phyloP scores from a whole-genome alignment of 2,797 vertebrate genomes.

The Mus caroli region DNA sequence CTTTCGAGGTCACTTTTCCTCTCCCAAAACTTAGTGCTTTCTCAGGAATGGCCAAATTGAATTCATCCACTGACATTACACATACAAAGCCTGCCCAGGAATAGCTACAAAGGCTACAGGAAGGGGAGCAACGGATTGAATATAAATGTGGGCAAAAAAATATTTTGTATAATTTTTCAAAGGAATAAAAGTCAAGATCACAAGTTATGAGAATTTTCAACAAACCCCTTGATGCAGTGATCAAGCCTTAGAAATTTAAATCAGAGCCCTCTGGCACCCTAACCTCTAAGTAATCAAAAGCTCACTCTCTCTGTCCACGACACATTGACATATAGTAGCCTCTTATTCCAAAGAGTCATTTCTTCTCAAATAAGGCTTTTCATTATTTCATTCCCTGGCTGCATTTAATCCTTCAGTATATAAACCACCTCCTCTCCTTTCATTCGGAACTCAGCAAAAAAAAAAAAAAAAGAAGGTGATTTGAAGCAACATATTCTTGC shows the following conservation, averaged over 20 bases:
- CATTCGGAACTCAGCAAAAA: constrained; percentile 65
- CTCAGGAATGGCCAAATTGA: constrained; percentile 64
- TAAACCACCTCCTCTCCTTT: constrained; percentile 1
- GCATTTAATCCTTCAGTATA: constrained; percentile 57
- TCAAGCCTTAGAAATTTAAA: constrained; percentile 81
- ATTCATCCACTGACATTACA: constrained; percentile 30
- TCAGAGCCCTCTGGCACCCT: constrained; percentile 77
- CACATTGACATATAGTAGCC: constrained; percentile 70
- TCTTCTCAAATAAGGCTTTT: constrained; percentile 75
- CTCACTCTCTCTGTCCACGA: constrained; percentile 71
- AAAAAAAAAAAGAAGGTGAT: too few relatives aligned
- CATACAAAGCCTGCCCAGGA: constrained; percentile 22
- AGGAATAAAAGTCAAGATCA: constrained; percentile 80
- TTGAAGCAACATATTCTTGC: background rate
- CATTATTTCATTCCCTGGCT: constrained; percentile 69
- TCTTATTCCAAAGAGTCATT: constrained; percentile 73
- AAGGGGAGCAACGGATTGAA: constrained; percentile 63
- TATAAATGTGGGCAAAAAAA: constrained; percentile 72
- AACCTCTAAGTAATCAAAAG: constrained; percentile 81
- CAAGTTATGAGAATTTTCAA: constrained; percentile 76
- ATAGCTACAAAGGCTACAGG: constrained; percentile 56
- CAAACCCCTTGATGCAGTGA: constrained; percentile 76
- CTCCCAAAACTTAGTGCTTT: constrained; percentile 35
- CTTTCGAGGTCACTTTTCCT: constrained; percentile 68
- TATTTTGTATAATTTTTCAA: constrained; percentile 79